Evolutionary conservation across 2,888 invertebrate genomes (phyloP).

Genomic region (Disparrhopalites patrizii): DNA sequence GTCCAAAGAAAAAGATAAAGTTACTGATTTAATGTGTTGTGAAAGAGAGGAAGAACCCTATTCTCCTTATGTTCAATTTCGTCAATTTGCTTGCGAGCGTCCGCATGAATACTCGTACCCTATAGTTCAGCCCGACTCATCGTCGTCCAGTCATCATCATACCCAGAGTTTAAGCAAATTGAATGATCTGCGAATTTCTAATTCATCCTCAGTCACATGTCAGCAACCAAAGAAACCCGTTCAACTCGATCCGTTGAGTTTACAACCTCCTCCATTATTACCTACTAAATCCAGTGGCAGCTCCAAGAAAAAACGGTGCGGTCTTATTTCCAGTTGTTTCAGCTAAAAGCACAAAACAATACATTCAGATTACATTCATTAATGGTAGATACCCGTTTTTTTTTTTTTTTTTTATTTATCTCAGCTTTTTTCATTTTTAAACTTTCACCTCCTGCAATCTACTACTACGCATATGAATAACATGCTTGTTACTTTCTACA

Average conservation of each 20-base stretch:
- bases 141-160: constrained; percentile 8
- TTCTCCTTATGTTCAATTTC: constrained; percentile 67
- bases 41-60: constrained; percentile 48
- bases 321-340: constrained; percentile 27
- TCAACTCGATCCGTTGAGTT: constrained; percentile 47
- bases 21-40: constrained; percentile 43
- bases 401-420: too few species aligned
- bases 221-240: constrained; percentile 47
- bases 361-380: too few species aligned
- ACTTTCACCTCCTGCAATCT: not conserved
- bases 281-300: constrained; percentile 48
- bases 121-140: constrained; percentile 54
- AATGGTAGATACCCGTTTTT: too few species aligned
- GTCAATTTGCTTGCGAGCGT: constrained; percentile 54
- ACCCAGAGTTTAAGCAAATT: constrained; percentile 19
- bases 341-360: constrained; percentile 14
- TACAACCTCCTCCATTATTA: constrained; percentile 47
- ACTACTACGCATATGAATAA: too few species aligned
- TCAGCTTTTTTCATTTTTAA: not conserved
- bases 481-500: too few species aligned
- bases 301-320: constrained; percentile 48
- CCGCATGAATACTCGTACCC: constrained; percentile 86
- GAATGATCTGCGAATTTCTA: constrained; percentile 31
- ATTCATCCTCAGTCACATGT: constrained; percentile 40
- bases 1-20: constrained; percentile 48